Percentiles rank a stretch among this genome's conserved stretches.
These are phyloP conservation scores for Agrilus cyanescens DNA, from an alignment of 2,888 invertebrate genomes.

Conservation along the genomic window DNA sequence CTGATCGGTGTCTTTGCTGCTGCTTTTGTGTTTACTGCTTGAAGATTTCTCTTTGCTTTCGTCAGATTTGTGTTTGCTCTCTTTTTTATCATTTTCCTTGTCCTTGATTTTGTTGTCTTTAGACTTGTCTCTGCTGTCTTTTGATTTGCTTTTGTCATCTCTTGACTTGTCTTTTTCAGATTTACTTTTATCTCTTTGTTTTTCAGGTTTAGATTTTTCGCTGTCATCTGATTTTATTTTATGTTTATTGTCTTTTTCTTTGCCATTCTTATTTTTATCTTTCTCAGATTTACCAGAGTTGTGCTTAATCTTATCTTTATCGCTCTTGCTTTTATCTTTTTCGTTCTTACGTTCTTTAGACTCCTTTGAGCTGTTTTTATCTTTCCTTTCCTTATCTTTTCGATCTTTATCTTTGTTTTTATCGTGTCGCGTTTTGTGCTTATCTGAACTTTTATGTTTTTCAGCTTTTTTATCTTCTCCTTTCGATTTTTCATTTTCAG, in stretches of 20 bases:
- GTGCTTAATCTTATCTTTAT: slow-evolving; percentile 16
- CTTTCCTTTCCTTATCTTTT: slow-evolving; percentile 23
- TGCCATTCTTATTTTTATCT: slow-evolving; percentile 7
- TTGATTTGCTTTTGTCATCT: slow-evolving; percentile 15
- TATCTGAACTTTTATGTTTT: slow-evolving; percentile 38
- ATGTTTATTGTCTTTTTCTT: slow-evolving; percentile 19
- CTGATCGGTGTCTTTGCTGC: slow-evolving; percentile 23
- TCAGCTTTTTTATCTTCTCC: slow-evolving; percentile 9
- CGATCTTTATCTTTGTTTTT: slow-evolving; percentile 16
- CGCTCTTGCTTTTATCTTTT: slow-evolving; percentile 9
- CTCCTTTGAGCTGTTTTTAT: slow-evolving; percentile 20
- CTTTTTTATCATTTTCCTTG: slow-evolving; percentile 15
- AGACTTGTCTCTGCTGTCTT: slow-evolving; percentile 12
- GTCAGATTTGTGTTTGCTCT: slow-evolving; percentile 5
- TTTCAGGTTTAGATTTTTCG: slow-evolving; percentile 22
- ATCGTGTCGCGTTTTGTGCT: slow-evolving; percentile 21
- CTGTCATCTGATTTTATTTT: slow-evolving; percentile 14
- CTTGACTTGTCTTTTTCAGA: slow-evolving; percentile 16
- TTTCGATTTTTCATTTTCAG: slow-evolving; percentile 11
- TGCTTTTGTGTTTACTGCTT: slow-evolving; percentile 19
- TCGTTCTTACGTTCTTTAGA: slow-evolving; percentile 11
- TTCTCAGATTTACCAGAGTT: slow-evolving; percentile 15
- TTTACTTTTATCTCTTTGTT: slow-evolving; percentile 24
- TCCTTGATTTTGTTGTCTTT: slow-evolving; percentile 21
- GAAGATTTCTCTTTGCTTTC: slow-evolving; percentile 9